Evolutionary conservation across 2,113 vertebrate species (phyloP), one percentile per base, ranked within the genome.

Genomic region (Cettia cetti): DNA sequence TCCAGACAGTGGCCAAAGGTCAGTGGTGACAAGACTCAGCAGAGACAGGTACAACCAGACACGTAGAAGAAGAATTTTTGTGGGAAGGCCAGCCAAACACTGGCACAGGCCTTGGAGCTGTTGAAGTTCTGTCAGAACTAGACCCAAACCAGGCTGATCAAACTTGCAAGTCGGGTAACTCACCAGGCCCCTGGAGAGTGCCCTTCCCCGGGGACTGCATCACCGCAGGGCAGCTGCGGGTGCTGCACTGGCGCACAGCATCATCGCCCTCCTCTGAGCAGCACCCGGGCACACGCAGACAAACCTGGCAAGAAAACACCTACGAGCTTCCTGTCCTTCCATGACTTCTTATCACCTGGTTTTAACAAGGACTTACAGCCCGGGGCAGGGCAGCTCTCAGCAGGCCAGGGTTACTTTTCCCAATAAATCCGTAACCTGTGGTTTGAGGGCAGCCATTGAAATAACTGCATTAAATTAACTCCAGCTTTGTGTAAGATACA

Each of bases 141-240:
- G 40, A 80, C 13, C 44, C 61, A 83, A 47, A 57, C 2, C 86
- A 65, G 57, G 31, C 39, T 30, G 45, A 65, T n/a, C 33, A 26
- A 49, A 33, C 10, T 18, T 13, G 1, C 0, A 31, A 11, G 30
- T 12, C 31, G 45, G 53, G 31, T 22, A 40, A 49, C 14, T 15
- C 35, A 17, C 33, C 42, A 60, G 35, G 19, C 22, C 33, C 5
- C 44, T 7, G 45, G 8, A 7, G 22, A 12, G 35, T 9, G 50
- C n/a, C 16, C 42, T 17, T 33, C 4, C 3, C 16, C 0, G 45
- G 27, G 39, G 22, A 9, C 15, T 0, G 7, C 2, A 15, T 11
- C 9, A 22, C 9, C 5, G 15, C 12, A 2, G 49, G 49, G 16
- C 7, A 78, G 72, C 74, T 31, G 49, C 1, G 37, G 31, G 14